These are phyloP conservation scores for Wasmannia auropunctata DNA, from an alignment of 1,140 invertebrate genomes.

Conservation along the genomic window DNA sequence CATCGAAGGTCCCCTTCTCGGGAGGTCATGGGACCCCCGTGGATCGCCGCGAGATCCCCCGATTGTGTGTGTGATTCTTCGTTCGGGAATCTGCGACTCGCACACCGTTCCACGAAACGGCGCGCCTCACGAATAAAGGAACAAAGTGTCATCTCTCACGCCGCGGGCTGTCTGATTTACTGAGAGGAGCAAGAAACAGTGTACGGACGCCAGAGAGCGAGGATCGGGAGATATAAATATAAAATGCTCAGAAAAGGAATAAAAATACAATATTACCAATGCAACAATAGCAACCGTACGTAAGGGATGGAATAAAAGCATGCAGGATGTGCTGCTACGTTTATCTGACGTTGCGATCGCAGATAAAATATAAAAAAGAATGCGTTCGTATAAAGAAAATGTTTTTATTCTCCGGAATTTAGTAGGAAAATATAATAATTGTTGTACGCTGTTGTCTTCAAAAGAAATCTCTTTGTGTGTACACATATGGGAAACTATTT, in stretches of 20 bases:
- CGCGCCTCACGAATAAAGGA: constrained; percentile 45
- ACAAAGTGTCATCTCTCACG: constrained; percentile 35
- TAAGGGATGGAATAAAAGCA: neutral
- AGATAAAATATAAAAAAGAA: neutral
- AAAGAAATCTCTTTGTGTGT: neutral
- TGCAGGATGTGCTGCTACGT: neutral
- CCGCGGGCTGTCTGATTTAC: constrained; percentile 40
- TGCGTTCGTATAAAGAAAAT: neutral
- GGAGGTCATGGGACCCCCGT: constrained; percentile 64
- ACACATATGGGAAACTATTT: neutral
- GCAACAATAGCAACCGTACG: neutral
- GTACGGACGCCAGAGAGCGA: neutral
- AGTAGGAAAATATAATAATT: neutral
- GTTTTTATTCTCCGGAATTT: neutral
- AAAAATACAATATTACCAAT: constrained; percentile 27
- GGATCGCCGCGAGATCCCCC: constrained; percentile 62
- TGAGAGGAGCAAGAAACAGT: constrained; percentile 25
- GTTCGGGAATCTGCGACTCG: constrained; percentile 50
- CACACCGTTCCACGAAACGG: constrained; percentile 44
- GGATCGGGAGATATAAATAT: neutral
- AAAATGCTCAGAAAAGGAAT: neutral
- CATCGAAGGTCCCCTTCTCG: constrained; percentile 50
- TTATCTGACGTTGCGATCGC: neutral
- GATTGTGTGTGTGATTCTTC: constrained; percentile 67
- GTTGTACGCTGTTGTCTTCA: neutral